Evolutionary conservation across 2,113 vertebrate genomes (phyloP).

Genomic region (Hydropotes inermis): DNA sequence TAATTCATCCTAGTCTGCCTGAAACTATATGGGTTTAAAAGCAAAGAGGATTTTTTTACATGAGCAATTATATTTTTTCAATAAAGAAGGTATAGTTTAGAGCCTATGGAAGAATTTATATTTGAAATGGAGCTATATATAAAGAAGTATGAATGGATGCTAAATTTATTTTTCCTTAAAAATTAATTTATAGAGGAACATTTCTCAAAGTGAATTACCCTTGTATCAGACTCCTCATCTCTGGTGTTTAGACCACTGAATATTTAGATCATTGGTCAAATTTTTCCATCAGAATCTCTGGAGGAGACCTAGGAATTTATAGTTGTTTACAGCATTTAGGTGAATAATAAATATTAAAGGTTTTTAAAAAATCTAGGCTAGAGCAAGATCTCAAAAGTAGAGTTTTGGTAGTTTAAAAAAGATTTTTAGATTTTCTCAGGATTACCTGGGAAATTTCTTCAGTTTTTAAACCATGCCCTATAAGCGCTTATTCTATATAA

Average conservation of each 20-base stretch:
- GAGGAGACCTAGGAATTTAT: not conserved
- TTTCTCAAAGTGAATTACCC: not conserved
- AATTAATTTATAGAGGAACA: not conserved
- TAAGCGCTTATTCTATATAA: not conserved
- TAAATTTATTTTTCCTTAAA: not conserved
- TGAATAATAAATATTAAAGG: not conserved
- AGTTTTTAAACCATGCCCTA: not conserved
- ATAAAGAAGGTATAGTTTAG: not conserved
- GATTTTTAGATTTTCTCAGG: not conserved
- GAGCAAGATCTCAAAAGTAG: not conserved
- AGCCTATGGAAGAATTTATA: not conserved
- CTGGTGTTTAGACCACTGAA: not conserved
- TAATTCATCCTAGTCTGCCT: not conserved
- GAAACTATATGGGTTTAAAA: slow-evolving; percentile 16
- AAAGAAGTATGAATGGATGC: not conserved
- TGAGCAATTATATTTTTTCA: not conserved
- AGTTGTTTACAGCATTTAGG: not conserved
- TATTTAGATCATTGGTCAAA: not conserved
- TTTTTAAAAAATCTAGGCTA: not conserved
- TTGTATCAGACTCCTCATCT: not conserved
- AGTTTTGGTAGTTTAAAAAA: not conserved
- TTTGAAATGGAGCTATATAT: not conserved
- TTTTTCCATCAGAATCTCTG: not conserved
- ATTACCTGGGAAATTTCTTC: not conserved
- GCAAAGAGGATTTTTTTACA: not conserved